Conservation (phyloP, 2,113 vertebrate species). For the Sceloporus tristichus region DNA sequence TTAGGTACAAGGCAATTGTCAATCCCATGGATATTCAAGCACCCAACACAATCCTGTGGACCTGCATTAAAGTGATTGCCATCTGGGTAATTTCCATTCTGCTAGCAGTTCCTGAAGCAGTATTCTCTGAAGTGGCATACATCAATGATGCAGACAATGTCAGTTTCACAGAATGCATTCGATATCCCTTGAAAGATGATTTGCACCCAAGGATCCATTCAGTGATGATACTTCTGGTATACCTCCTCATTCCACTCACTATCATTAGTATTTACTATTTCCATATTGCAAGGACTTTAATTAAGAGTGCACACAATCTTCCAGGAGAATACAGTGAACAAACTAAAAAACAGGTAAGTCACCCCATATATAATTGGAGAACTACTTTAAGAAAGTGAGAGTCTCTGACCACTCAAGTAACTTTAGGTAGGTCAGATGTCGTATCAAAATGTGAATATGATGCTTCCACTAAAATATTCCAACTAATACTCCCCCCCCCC, state of each 20-base stretch:
- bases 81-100: slow-evolving; percentile 92
- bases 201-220: slow-evolving; percentile 94
- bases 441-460: slow-evolving; percentile 10
- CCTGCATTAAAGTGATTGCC: slow-evolving; percentile 85
- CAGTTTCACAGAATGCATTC: slow-evolving; percentile 91
- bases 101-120: slow-evolving; percentile 90
- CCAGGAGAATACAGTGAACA: slow-evolving; percentile 93
- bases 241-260: slow-evolving; percentile 90
- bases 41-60: slow-evolving; percentile 88
- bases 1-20: slow-evolving; percentile 95
- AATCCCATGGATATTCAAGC: slow-evolving; percentile 97
- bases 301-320: slow-evolving; percentile 92
- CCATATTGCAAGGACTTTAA: slow-evolving; percentile 92
- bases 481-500: neutral
- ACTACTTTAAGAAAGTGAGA: slow-evolving; percentile 12
- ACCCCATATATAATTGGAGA: neutral
- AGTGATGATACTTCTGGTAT: slow-evolving; percentile 92
- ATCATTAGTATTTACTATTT: slow-evolving; percentile 94
- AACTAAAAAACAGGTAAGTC: slow-evolving; percentile 91
- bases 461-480: neutral
- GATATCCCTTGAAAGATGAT: slow-evolving; percentile 89
- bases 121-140: slow-evolving; percentile 89
- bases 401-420: neutral
- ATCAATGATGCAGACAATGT: slow-evolving; percentile 81
- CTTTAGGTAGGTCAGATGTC: neutral